Percentiles rank a stretch among this genome's conserved stretches.
Evolutionary conservation across 2,888 invertebrate species (phyloP).

Genomic region (Drosophila melanosoma): DNA sequence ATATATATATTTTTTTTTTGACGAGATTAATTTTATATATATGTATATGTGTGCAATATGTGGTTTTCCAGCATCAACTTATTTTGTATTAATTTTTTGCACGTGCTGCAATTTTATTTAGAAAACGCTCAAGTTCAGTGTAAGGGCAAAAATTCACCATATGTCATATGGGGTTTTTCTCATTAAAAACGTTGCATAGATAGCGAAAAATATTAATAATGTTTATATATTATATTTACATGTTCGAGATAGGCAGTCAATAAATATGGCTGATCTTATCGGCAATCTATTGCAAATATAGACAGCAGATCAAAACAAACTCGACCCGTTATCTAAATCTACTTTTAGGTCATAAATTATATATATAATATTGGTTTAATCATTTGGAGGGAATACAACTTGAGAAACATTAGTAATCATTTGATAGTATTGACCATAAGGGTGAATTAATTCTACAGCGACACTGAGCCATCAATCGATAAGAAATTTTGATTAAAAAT

Average conservation of each 20-base stretch:
- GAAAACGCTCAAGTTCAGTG: conserved; percentile 43
- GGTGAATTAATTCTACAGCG: conserved; percentile 28
- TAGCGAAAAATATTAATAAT: background rate
- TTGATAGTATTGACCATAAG: conserved; percentile 14
- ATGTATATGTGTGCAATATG: background rate
- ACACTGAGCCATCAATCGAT: conserved; percentile 37
- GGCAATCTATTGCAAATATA: conserved; percentile 37
- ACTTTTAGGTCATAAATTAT: conserved; percentile 2
- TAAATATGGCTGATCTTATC: conserved; percentile 45
- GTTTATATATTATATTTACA: conserved; percentile 23
- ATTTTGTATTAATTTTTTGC: background rate
- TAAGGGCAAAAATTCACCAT: conserved; percentile 9
- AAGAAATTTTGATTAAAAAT: conserved; percentile 41
- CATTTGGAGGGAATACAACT: conserved; percentile 8
- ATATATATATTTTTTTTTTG: too few species aligned
- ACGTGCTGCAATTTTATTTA: conserved; percentile 16
- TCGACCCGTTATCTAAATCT: background rate
- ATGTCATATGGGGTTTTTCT: conserved; percentile 5
- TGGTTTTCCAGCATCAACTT: background rate
- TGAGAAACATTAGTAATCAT: background rate
- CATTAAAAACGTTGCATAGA: conserved; percentile 45
- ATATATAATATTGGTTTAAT: conserved; percentile 1
- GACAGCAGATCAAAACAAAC: conserved; percentile 6
- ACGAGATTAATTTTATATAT: too few species aligned
- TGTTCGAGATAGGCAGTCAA: conserved; percentile 34